Percentiles rank a stretch among this genome's conserved stretches.
Evolutionary conservation across 1,140 invertebrate genomes (phyloP).

Genomic region (Tyrophagus putrescentiae): DNA sequence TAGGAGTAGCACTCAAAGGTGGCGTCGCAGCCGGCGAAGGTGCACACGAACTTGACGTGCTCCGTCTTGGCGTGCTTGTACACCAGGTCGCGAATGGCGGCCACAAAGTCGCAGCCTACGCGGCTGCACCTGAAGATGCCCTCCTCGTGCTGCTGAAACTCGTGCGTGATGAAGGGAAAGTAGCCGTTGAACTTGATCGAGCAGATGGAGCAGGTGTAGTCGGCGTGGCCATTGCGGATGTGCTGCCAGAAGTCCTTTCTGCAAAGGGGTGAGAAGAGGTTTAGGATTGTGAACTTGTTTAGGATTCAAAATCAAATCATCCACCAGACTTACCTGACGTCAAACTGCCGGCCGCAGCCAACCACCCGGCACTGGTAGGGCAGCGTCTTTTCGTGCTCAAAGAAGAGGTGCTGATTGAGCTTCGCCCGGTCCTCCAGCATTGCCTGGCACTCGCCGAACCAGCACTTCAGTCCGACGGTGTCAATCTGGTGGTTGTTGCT

Average conservation of each 20-base stretch:
- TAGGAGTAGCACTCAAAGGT: slow-evolving; percentile 3
- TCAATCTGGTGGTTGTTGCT: neutral
- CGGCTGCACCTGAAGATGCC: neutral
- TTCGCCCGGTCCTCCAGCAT: neutral
- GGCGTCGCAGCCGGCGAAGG: neutral
- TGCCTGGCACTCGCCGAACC: neutral
- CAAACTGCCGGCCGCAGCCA: slow-evolving; percentile 3
- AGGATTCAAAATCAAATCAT: neutral
- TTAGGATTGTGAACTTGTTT: neutral
- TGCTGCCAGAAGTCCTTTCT: slow-evolving; percentile 5
- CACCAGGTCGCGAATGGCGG: neutral
- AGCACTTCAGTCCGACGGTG: neutral
- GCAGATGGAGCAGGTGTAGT: neutral
- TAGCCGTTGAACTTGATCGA: slow-evolving; percentile 1
- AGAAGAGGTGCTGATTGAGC: slow-evolving; percentile 3
- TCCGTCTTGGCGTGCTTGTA: slow-evolving; percentile 3
- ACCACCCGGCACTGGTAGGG: slow-evolving; percentile 4
- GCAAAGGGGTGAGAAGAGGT: neutral
- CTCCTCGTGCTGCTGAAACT: slow-evolving; percentile 5
- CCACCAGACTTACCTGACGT: neutral
- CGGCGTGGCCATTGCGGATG: neutral
- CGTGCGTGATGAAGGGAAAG: slow-evolving; percentile 4
- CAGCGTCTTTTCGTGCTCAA: slow-evolving; percentile 5
- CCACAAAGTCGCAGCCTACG: slow-evolving; percentile 2
- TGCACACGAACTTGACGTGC: slow-evolving; percentile 7